phyloP scores from a whole-genome alignment of 2,113 vertebrate genomes.

The Chlamydotis undulata region DNA sequence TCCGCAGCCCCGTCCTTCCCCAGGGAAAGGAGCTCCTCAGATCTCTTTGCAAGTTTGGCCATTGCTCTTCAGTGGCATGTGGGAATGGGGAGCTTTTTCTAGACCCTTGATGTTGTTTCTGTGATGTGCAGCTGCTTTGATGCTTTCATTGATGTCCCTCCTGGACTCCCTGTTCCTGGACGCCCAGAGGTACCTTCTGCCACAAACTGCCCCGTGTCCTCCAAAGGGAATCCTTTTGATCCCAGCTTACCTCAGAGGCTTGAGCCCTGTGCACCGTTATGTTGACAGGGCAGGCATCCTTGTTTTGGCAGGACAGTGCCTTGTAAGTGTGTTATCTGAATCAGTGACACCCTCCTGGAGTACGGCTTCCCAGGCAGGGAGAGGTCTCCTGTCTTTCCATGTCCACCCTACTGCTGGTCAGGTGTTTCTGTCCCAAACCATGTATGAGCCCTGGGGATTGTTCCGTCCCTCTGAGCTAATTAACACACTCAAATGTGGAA shows the following conservation, averaged over 20 bases:
- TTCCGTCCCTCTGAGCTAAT: neutral
- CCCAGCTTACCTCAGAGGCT: neutral
- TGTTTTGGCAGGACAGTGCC: neutral
- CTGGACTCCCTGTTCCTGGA: neutral
- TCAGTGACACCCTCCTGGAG: neutral
- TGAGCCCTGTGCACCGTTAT: neutral
- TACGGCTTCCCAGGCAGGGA: neutral
- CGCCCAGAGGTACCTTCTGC: neutral
- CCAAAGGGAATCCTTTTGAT: neutral
- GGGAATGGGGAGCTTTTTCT: neutral
- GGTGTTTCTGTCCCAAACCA: neutral
- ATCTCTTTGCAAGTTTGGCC: neutral
- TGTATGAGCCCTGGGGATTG: neutral
- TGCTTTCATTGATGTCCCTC: neutral
- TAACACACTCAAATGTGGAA: neutral
- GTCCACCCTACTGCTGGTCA: neutral
- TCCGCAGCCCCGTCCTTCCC: neutral
- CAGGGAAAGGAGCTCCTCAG: neutral
- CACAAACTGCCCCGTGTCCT: neutral
- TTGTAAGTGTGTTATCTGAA: neutral
- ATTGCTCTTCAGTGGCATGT: fast-evolving
- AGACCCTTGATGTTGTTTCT: neutral
- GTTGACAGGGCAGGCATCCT: neutral
- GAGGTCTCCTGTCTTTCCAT: neutral
- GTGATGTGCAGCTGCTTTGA: neutral